Conservation (phyloP, 2,113 vertebrate species). For the Progne subis region DNA sequence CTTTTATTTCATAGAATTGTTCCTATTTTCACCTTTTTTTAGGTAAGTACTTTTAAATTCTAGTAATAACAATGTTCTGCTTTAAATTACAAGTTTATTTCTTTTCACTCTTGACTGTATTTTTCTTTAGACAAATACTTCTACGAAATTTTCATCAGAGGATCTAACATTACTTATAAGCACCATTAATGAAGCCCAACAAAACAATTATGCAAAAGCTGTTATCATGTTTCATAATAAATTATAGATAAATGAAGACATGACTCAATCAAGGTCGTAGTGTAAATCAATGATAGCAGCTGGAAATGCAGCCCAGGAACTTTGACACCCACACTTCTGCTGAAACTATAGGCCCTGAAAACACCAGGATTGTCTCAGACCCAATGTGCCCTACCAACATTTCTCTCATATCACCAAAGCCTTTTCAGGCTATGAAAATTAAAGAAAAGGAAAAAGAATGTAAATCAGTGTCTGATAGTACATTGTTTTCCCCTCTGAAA, state of each 20-base stretch:
- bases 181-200: neutral
- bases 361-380: neutral
- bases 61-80: neutral
- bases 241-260: neutral
- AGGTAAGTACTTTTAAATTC: neutral
- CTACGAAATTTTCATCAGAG: neutral
- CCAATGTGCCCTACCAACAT: neutral
- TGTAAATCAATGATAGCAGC: neutral
- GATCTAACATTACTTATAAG: neutral
- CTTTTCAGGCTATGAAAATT: conserved; percentile 16
- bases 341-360: neutral
- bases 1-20: neutral
- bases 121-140: neutral
- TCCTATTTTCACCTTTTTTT: neutral
- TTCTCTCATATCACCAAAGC: neutral
- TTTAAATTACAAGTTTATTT: neutral
- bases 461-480: conserved; percentile 33
- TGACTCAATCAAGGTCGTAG: neutral
- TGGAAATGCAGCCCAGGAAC: neutral
- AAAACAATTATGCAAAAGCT: conserved; percentile 3
- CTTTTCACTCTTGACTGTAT: neutral
- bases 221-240: neutral
- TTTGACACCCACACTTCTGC: neutral
- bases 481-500: conserved; percentile 42
- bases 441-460: conserved; percentile 15